Evolutionary conservation across 2,888 invertebrate species (phyloP), one percentile per base, ranked within the genome.

Genomic region (Eupelmus urozonus): DNA sequence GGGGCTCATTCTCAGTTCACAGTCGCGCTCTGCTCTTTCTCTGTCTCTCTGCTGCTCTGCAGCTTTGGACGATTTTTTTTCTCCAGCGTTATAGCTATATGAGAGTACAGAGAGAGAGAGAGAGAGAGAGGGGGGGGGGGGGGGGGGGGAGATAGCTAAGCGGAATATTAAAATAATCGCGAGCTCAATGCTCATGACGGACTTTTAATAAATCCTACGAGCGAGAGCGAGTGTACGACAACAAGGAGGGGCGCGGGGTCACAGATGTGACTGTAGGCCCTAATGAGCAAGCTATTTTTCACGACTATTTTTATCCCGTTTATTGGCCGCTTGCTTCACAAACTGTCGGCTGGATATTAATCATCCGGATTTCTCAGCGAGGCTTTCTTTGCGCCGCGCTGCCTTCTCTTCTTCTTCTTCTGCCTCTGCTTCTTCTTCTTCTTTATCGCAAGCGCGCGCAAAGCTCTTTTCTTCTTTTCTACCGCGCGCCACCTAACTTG

Each of bases 301-400:
- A 89, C 89, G 88, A 88, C 89, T 86, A 89, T 89, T 89, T 89
- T 89, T 89, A 89, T 89, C 88, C 89, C 89, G 89, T 89, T 89
- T 89, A 89, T 89, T 89, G 89, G 89, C 88, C 88, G 87, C 85
- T 84, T 86, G 87, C 87, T 89, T 89, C 89, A 88, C 88, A 86
- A 88, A 87, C 89, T 89, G 89, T 89, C 89, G 87, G 88, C 89
- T 85, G 88, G 87, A 88, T 89, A 89, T 89, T 89, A 89, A 89
- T 89, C 89, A 89, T 89, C 84, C 86, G 81, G 83, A 74, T 80
- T 86, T 87, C 88, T 89, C 86, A 87, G n/a, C n/a, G n/a, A n/a
- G n/a, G 86, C 86, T 72, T 82, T 83, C 81, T 7, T 45, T 45
- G 86, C 87, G 13, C 13, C 13, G 4, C 16, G 16, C 45, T 45